Evolutionary conservation across 2,888 invertebrate genomes (phyloP).

Genomic region (Zootermopsis nevadensis): DNA sequence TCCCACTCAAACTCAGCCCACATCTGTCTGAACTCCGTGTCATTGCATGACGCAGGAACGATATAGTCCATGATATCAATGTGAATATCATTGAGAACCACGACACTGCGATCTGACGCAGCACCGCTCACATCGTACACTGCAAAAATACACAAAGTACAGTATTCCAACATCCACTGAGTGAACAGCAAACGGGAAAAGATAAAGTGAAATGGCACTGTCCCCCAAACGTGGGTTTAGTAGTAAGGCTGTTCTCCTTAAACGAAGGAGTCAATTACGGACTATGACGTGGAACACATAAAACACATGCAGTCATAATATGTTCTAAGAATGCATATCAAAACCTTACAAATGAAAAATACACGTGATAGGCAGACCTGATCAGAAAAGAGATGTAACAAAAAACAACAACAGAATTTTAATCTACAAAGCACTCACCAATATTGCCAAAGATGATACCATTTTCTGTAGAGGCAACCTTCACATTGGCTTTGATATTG

Average conservation of each 20-base stretch:
- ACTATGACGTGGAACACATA: too few relatives aligned
- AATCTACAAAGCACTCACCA: constrained; percentile 67
- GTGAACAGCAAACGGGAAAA: too few relatives aligned
- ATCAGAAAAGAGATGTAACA: too few relatives aligned
- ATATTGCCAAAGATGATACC: constrained; percentile 99
- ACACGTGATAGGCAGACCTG: too few relatives aligned
- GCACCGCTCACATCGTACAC: constrained; percentile 97
- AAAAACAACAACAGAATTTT: background rate
- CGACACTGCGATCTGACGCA: constrained; percentile 93
- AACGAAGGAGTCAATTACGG: too few relatives aligned
- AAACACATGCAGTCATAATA: too few relatives aligned
- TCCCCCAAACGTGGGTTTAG: too few relatives aligned
- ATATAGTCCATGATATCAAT: constrained; percentile 99
- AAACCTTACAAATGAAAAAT: too few relatives aligned
- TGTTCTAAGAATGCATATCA: too few relatives aligned
- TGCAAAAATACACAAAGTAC: constrained; percentile 59
- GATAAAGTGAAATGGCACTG: too few relatives aligned
- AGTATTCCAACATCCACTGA: too few relatives aligned
- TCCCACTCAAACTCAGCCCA: constrained; percentile 99
- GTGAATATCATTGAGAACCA: constrained; percentile 98
- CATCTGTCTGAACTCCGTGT: constrained; percentile 98
- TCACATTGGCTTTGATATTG: constrained; percentile 98
- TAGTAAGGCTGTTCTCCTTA: too few relatives aligned
- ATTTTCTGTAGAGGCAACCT: constrained; percentile 99
- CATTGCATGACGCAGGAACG: constrained; percentile 92